A percentile compares a stretch with the other conserved stretches of the same genome.
phyloP scores from a whole-genome alignment of 1,140 invertebrate species.

The Drosophila mayri region DNA sequence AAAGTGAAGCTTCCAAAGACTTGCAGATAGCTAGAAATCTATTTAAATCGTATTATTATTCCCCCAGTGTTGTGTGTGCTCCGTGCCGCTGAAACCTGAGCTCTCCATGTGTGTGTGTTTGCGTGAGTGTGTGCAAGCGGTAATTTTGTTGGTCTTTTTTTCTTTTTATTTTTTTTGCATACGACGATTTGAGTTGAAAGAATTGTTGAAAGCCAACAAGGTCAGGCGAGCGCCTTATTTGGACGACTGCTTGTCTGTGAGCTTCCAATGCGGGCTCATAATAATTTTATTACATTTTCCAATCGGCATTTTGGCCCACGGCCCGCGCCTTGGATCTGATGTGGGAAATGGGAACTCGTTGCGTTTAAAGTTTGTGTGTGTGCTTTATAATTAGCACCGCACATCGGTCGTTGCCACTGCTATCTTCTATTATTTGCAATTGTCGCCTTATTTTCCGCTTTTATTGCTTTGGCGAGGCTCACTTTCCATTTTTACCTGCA shows the following conservation, averaged over 20 bases:
- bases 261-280: constrained; percentile 62
- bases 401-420: constrained; percentile 76
- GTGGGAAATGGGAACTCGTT: constrained; percentile 54
- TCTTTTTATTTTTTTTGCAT: constrained; percentile 66
- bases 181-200: constrained; percentile 71
- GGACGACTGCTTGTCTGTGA: constrained; percentile 23
- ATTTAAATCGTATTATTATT: constrained; percentile 39
- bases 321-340: constrained; percentile 44
- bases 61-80: constrained; percentile 8
- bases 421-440: constrained; percentile 68
- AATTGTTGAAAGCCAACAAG: constrained; percentile 79
- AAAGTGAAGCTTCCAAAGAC: constrained; percentile 44
- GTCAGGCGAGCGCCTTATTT: constrained; percentile 73
- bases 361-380: constrained; percentile 66
- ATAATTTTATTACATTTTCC: constrained; percentile 72
- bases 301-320: constrained; percentile 45
- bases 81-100: constrained; percentile 71
- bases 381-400: constrained; percentile 59
- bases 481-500: constrained; percentile 80
- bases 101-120: constrained; percentile 48
- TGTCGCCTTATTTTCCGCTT: constrained; percentile 48
- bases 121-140: constrained; percentile 38
- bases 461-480: constrained; percentile 47
- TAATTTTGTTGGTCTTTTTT: constrained; percentile 52
- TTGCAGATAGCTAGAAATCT: constrained; percentile 48